These are phyloP conservation scores for Chorisops tibialis DNA, from an alignment of 2,888 invertebrate species.

Conservation along the genomic window DNA sequence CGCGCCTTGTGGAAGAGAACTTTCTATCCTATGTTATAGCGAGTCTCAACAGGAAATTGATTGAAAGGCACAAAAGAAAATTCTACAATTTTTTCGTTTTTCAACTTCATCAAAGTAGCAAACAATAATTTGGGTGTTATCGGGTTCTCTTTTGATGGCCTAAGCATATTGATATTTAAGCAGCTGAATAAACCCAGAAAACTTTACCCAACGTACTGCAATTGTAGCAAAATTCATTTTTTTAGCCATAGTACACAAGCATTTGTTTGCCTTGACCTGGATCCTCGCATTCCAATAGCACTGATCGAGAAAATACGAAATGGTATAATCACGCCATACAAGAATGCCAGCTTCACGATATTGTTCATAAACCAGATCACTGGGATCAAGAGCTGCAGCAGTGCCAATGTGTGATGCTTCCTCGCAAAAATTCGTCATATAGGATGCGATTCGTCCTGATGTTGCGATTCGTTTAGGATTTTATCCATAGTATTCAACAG, in stretches of 20 bases:
- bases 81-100: too few relatives aligned
- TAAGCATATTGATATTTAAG: slow-evolving; percentile 98
- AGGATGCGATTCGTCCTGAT: slow-evolving; percentile 98
- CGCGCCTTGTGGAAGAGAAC: too few relatives aligned
- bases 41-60: too few relatives aligned
- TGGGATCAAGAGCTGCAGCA: slow-evolving; percentile 77
- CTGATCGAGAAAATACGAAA: slow-evolving; percentile 88
- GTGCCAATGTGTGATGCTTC: slow-evolving; percentile 95
- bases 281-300: slow-evolving; percentile 93
- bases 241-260: slow-evolving; percentile 96
- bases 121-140: slow-evolving; percentile 66
- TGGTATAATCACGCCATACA: slow-evolving; percentile 83
- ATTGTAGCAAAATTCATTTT: slow-evolving; percentile 87
- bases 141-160: slow-evolving; percentile 71
- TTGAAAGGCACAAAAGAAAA: too few relatives aligned
- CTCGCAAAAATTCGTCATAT: slow-evolving; percentile 98
- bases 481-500: slow-evolving; percentile 89
- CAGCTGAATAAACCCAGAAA: slow-evolving; percentile 56
- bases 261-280: slow-evolving; percentile 88
- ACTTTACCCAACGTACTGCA: slow-evolving; percentile 75
- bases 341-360: slow-evolving; percentile 95
- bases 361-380: slow-evolving; percentile 92
- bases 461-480: slow-evolving; percentile 86
- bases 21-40: too few relatives aligned
- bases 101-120: slow-evolving; percentile 94